phyloP scores from a whole-genome alignment of 2,888 invertebrate species.

The Diarsia mendica region DNA sequence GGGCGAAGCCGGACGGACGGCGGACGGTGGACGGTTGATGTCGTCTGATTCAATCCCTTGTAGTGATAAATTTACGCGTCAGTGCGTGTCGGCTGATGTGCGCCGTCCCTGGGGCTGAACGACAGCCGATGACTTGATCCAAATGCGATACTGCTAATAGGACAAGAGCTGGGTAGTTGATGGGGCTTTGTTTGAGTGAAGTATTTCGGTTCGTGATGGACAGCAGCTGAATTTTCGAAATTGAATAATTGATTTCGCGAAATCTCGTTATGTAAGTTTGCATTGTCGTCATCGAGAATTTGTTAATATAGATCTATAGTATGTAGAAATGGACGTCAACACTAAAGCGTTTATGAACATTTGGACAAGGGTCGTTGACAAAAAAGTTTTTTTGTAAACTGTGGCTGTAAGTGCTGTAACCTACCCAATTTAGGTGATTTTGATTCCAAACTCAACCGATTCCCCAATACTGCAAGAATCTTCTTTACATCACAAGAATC shows the following conservation, averaged over 20 bases:
- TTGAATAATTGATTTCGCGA: not conserved
- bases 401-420: no score
- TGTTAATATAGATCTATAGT: not conserved
- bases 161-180: conserved; percentile 15
- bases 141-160: conserved; percentile 20
- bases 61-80: conserved; percentile 53
- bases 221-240: not conserved
- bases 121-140: conserved; percentile 41
- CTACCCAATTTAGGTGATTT: not conserved
- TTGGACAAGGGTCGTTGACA: not conserved
- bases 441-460: not conserved
- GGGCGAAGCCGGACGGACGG: conserved; percentile 28
- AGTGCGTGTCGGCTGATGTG: conserved; percentile 40
- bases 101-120: conserved; percentile 24
- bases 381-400: not conserved
- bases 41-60: conserved; percentile 48
- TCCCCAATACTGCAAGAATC: not conserved
- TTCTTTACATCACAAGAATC: not conserved
- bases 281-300: not conserved
- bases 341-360: no score
- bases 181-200: not conserved
- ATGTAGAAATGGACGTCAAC: no score
- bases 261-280: not conserved
- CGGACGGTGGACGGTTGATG: conserved; percentile 27
- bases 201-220: not conserved